phyloP scores from a whole-genome alignment of 2,797 vertebrate genomes.

The Cuniculus paca region DNA sequence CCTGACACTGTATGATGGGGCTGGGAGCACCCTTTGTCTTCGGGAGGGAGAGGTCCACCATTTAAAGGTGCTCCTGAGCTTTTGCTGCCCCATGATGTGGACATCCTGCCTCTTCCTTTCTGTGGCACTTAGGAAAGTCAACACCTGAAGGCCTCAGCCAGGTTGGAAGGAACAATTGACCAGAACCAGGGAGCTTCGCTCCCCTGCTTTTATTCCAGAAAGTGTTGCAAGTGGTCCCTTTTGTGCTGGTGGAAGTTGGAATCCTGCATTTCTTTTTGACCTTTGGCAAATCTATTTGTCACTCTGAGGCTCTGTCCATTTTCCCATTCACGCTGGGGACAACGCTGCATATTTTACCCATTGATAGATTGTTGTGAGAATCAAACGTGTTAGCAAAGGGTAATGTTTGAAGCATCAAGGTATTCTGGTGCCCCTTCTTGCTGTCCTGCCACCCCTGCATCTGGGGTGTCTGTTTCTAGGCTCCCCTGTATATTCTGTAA shows the following conservation, averaged over 20 bases:
- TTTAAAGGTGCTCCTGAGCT: neutral
- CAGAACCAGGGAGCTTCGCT: neutral
- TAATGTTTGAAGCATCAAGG: neutral
- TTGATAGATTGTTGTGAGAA: neutral
- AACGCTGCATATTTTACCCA: neutral
- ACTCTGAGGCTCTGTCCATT: neutral
- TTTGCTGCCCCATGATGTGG: rapidly evolving
- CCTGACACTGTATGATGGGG: neutral
- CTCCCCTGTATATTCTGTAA: neutral
- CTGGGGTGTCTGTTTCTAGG: neutral
- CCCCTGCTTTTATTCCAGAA: neutral
- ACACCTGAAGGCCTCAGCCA: neutral
- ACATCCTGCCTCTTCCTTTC: neutral
- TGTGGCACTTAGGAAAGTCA: neutral
- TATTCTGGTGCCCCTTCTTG: neutral
- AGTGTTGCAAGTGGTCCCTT: neutral
- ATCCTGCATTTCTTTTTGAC: neutral
- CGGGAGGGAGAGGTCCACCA: no score
- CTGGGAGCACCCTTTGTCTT: neutral
- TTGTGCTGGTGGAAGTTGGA: neutral
- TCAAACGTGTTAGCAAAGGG: neutral
- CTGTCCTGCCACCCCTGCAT: neutral
- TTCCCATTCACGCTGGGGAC: neutral
- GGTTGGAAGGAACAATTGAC: neutral
- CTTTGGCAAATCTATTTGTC: neutral